Base-by-base conservation (phyloP, 2,113 vertebrate species). In the Pelmatolapia mariae region DNA sequence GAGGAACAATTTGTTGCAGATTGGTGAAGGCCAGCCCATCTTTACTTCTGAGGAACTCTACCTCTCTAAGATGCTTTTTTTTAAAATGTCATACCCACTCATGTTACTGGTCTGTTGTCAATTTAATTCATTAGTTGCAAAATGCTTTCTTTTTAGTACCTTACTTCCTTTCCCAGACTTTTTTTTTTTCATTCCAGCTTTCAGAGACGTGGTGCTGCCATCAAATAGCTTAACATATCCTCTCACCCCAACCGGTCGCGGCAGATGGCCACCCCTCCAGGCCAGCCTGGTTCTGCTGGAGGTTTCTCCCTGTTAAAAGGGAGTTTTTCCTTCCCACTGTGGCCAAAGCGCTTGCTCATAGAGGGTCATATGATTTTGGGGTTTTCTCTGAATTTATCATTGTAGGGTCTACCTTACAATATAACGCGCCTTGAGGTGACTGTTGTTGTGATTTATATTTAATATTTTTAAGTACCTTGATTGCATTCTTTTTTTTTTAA, bases 401-500 rank as follows among this genome's bases (percentile, higher is more conserved):
- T 38, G 61, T 66, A 66, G 19, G 33, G 1, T 66, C 19, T 66
- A 66, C 61, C 33, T n/a, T 66, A 66, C 33, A 66, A 38, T 66
- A 8, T 19, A 66, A 66, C 0, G 2, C 3, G 1, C 31, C 18
- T n/a, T 66, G 31, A 66, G 61, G 61, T 4, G 1, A 66, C 19
- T 66, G 61, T 38, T 66, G 19, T 8, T 66, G 61, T 22, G 61
- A 66, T 38, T 66, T 66, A 66, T 12, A 66, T 43, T 43, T 43
- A 43, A 71, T 43, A 71, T 15, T 43, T 73, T 26, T 73, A 71
- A 71, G 63, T 43, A 40, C 12, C 3, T 71, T 40, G 2, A 15
- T 24, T 43, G 36, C 10, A 38, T 13, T 66, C 10, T 4, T 33
- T 11, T 18, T 13, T 54, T 22, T 24, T 1, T 0, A 24, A 2